These are phyloP conservation scores for Gerris buenoi DNA, from an alignment of 1,140 invertebrate species.

Conservation along the genomic window DNA sequence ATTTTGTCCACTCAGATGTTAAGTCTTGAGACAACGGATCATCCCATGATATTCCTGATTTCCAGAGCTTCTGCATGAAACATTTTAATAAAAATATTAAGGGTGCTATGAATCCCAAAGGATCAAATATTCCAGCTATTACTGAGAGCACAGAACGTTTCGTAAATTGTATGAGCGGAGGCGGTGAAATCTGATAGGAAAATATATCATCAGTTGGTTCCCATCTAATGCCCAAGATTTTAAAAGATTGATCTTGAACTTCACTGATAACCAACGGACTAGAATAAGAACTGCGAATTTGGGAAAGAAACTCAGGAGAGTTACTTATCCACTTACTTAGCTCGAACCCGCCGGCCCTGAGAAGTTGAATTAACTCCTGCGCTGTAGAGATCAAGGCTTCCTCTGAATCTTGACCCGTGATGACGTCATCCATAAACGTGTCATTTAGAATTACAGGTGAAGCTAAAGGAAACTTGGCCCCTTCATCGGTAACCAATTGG, in stretches of 20 bases:
- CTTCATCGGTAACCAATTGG: constrained; percentile 25
- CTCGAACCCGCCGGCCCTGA: neutral
- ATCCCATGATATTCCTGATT: constrained; percentile 24
- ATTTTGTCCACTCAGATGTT: neutral
- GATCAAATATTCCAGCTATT: constrained; percentile 25
- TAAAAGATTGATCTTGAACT: neutral
- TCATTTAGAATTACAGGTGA: constrained; percentile 13
- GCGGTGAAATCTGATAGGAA: neutral
- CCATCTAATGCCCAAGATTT: constrained; percentile 5
- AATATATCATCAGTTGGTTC: neutral
- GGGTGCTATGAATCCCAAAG: constrained; percentile 24
- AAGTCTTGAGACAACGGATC: constrained; percentile 15
- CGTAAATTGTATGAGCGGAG: neutral
- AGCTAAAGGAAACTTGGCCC: constrained; percentile 15
- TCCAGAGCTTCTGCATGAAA: constrained; percentile 24
- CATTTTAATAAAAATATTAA: constrained; percentile 21
- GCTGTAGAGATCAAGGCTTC: neutral
- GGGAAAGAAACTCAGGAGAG: neutral
- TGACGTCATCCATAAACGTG: constrained; percentile 17
- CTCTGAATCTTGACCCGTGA: constrained; percentile 1
- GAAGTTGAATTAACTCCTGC: neutral
- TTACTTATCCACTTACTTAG: constrained; percentile 6
- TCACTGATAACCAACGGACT: neutral
- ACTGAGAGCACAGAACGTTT: constrained; percentile 21
- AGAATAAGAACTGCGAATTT: neutral